A percentile compares a stretch with the other conserved stretches of the same genome.
Conservation (phyloP, 2,888 invertebrate species). For the Hyppa rectilinea region DNA sequence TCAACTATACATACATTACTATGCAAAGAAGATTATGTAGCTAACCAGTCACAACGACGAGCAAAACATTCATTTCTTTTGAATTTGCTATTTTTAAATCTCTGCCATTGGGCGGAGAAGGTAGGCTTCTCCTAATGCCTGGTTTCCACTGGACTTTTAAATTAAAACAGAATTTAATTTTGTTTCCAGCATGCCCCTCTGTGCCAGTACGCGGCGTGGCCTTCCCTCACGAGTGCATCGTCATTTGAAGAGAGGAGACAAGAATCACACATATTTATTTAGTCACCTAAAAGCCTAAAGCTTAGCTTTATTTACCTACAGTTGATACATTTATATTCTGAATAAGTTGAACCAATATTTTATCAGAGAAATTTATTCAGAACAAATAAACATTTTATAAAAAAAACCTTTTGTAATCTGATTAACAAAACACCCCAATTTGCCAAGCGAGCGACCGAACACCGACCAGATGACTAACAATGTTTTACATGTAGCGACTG, state of each 20-base stretch:
- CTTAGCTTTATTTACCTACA: conserved; percentile 29
- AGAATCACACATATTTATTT: conserved; percentile 56
- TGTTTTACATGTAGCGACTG: too few relatives aligned
- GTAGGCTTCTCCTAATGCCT: too few relatives aligned
- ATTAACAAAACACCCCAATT: too few relatives aligned
- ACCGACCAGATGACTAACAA: too few relatives aligned
- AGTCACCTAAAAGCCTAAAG: conserved; percentile 19
- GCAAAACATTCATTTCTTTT: too few relatives aligned
- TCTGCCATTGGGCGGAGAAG: too few relatives aligned
- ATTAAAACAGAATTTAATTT: not conserved
- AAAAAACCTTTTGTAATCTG: not conserved
- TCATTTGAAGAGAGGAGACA: conserved; percentile 90
- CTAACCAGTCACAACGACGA: too few relatives aligned
- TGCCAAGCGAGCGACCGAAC: too few relatives aligned
- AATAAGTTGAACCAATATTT: conserved; percentile 16
- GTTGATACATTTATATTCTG: conserved; percentile 10
- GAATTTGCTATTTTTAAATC: too few relatives aligned
- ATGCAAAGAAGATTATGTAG: too few relatives aligned
- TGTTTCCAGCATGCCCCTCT: conserved; percentile 91
- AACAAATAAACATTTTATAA: conserved; percentile 26
- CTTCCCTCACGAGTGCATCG: conserved; percentile 93
- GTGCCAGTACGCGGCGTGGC: conserved; percentile 83
- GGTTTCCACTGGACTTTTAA: not conserved
- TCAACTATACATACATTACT: too few relatives aligned
- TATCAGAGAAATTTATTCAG: conserved; percentile 12